Evolutionary conservation across 1,140 invertebrate genomes (phyloP), one percentile per base, ranked within the genome.

Genomic region (Lucilia sericata): DNA sequence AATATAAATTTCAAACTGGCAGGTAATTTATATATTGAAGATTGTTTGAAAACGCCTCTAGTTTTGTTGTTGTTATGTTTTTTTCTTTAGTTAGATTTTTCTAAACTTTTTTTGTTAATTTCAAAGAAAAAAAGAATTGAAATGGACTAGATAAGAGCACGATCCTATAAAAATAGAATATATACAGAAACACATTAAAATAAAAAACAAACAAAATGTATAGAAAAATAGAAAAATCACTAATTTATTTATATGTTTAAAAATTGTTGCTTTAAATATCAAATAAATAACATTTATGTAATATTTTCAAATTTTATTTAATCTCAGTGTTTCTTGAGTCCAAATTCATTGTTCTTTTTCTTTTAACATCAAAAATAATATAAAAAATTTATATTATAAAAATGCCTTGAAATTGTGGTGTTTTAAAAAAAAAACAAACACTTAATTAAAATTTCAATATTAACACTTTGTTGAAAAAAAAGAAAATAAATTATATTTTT

Each of bases 91-190:
- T 81, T 60, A 47, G 19, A 25, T 51, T 80, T 34, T 84, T 84
- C 55, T 34, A 17, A 42, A 74, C 13, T 70, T 74, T 83, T 76
- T 74, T 81, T n/a, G n/a, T n/a, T 84, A 60, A 34, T 81, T 81
- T 74, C 65, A 74, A 81, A 65, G 34, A 84, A 81, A 80, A 80
- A 80, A 30, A 30, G 80, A 84, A 74, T 74, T 60, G 65, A 84
- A 70, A 47, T 65, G 49, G 74, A 82, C 30, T 74, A 78, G 70
- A 82, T 47, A 82, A 34, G 55, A 82, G 82, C 55, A 70, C 82
- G 51, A 82, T 82, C 82, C 82, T 82, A 82, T 74, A 82, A 82
- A 74, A 82, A 82, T 70, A 80, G 42, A 80, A 80, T 51, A 80
- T 42, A 49, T 42, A 80, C 17, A 42, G 42, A 78, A 21, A 80